phyloP scores from a whole-genome alignment of 2,797 vertebrate genomes.

The Gila robusta region DNA sequence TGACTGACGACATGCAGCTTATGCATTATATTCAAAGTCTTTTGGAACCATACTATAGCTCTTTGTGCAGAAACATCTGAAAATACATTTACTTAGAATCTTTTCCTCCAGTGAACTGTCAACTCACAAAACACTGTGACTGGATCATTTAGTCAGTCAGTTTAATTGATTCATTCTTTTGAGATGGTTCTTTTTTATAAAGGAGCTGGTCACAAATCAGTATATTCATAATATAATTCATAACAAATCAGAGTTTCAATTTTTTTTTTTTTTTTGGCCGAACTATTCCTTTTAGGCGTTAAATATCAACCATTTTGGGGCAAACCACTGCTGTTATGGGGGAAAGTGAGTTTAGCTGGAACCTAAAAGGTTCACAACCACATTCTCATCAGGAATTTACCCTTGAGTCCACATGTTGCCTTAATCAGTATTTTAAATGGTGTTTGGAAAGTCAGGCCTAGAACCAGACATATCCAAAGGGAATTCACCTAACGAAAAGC shows the following conservation, averaged over 20 bases:
- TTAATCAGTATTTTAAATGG: constrained; percentile 54
- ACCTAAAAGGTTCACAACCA: constrained; percentile 59
- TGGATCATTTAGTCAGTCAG: background rate
- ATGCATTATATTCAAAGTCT: background rate
- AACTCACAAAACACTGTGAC: background rate
- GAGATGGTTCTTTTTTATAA: background rate
- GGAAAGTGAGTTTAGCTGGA: constrained; percentile 63
- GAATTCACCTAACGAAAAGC: background rate
- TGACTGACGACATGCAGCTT: background rate
- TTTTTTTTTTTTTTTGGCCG: background rate
- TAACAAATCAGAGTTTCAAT: background rate
- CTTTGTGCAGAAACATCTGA: background rate
- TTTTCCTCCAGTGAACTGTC: background rate
- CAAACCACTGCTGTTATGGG: constrained; percentile 15
- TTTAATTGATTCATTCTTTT: background rate
- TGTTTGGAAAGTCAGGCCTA: constrained; percentile 47
- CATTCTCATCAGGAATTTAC: constrained; percentile 43
- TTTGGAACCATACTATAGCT: background rate
- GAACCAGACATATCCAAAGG: constrained; percentile 5
- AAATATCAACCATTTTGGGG: background rate
- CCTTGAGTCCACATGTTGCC: constrained; percentile 54
- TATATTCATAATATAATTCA: background rate
- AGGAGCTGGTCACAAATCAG: background rate
- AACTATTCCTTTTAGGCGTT: background rate
- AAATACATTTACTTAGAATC: background rate